Percentiles rank a stretch among this genome's conserved stretches.
Evolutionary conservation across 2,888 invertebrate species (phyloP).

Genomic region (Tipula helvola): DNA sequence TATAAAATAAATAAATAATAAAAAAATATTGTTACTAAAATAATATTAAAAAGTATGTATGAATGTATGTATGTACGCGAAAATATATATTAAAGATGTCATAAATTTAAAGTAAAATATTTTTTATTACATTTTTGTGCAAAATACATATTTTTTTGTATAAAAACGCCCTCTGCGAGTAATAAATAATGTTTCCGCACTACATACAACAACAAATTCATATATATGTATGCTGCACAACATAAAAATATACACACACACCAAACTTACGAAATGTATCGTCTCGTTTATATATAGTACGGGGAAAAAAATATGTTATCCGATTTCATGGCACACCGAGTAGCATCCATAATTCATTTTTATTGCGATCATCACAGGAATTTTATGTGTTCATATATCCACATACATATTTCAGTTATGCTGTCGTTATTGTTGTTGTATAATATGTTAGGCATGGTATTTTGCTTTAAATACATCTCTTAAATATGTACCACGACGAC

Average conservation of each 20-base stretch:
- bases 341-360: slow-evolving; percentile 32
- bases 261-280: not conserved
- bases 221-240: not conserved
- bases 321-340: slow-evolving; percentile 33
- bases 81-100: slow-evolving; percentile 14
- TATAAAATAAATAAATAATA: slow-evolving; percentile 4
- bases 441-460: not conserved
- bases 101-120: slow-evolving; percentile 17
- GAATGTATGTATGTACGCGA: not conserved
- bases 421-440: not conserved
- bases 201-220: not conserved
- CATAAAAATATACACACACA: not conserved
- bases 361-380: slow-evolving; percentile 16
- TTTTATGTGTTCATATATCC: not conserved
- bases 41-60: not conserved
- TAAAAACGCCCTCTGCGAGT: slow-evolving; percentile 27
- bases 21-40: not conserved
- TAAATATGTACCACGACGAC: not conserved
- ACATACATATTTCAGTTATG: not conserved
- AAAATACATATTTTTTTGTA: not conserved
- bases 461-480: not conserved
- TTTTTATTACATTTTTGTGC: not conserved
- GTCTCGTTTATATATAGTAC: not conserved
- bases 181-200: slow-evolving; percentile 33
- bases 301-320: slow-evolving; percentile 30